Conservation (phyloP, 2,888 invertebrate species). For the Hirtodrosophila alboralis region DNA sequence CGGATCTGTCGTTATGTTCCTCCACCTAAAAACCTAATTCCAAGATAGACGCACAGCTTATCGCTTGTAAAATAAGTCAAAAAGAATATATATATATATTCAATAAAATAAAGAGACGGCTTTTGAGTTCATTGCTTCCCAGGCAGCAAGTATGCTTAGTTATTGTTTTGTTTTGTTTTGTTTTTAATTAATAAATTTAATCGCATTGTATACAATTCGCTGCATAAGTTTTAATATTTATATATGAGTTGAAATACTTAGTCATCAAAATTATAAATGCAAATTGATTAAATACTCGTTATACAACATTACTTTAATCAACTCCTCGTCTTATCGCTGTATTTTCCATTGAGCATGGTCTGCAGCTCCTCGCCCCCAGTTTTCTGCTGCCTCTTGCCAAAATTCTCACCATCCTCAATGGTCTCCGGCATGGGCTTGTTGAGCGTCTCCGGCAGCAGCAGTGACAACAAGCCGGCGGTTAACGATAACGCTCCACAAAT, state of each 20-base stretch:
- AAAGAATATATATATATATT: neutral
- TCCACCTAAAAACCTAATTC: slow-evolving; percentile 28
- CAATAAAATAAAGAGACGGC: slow-evolving; percentile 16
- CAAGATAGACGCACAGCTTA: slow-evolving; percentile 17
- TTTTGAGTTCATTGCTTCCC: slow-evolving; percentile 42
- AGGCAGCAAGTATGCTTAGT: neutral
- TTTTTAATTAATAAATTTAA: slow-evolving; percentile 38
- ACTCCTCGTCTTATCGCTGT: neutral
- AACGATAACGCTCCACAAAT: slow-evolving; percentile 90
- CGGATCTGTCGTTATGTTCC: slow-evolving; percentile 8
- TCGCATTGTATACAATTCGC: slow-evolving; percentile 3
- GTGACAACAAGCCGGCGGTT: slow-evolving; percentile 89
- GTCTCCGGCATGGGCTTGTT: slow-evolving; percentile 92
- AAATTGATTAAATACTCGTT: slow-evolving; percentile 67
- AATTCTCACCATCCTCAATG: slow-evolving; percentile 90
- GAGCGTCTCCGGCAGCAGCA: slow-evolving; percentile 91
- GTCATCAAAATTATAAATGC: slow-evolving; percentile 43
- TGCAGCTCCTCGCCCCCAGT: slow-evolving; percentile 60
- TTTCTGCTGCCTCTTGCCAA: slow-evolving; percentile 84
- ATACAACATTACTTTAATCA: slow-evolving; percentile 17
- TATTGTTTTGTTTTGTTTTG: slow-evolving; percentile 15
- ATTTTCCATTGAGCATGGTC: slow-evolving; percentile 61
- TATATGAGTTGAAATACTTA: slow-evolving; percentile 45
- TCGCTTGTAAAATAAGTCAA: slow-evolving; percentile 10
- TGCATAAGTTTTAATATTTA: slow-evolving; percentile 16